Percentiles rank a stretch among this genome's conserved stretches.
phyloP scores from a whole-genome alignment of 2,797 vertebrate genomes.

The Synanceia verrucosa region DNA sequence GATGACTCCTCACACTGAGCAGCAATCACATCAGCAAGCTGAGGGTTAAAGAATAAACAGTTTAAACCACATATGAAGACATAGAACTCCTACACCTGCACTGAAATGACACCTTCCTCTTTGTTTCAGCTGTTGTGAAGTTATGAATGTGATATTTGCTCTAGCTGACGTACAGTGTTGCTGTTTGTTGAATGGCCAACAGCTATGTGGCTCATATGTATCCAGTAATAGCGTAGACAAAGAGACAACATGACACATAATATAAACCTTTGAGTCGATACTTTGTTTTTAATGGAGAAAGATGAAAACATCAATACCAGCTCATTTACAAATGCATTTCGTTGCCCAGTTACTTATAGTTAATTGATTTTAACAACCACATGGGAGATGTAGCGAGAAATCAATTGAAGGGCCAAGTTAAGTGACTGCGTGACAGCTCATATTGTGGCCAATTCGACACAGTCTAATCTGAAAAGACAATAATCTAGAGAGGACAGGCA shows the following conservation, averaged over 20 bases:
- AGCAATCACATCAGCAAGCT: conserved; percentile 8
- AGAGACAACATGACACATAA: conserved; percentile 68
- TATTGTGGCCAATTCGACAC: conserved; percentile 53
- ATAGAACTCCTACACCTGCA: background rate
- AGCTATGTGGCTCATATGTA: conserved; percentile 19
- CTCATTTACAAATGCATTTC: conserved; percentile 74
- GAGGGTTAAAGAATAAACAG: conserved; percentile 1
- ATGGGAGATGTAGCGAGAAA: conserved; percentile 68
- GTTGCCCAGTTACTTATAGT: conserved; percentile 74
- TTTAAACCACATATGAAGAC: background rate
- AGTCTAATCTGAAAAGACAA: conserved; percentile 65
- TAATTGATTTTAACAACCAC: conserved; percentile 79
- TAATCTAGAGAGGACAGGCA: conserved; percentile 56
- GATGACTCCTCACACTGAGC: background rate
- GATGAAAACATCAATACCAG: conserved; percentile 79
- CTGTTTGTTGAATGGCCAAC: conserved; percentile 26
- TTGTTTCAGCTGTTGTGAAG: background rate
- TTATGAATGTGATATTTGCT: conserved; percentile 59
- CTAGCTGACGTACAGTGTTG: conserved; percentile 15
- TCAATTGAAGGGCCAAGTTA: conserved; percentile 71
- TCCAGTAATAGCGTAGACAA: conserved; percentile 50
- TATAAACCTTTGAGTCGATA: conserved; percentile 69
- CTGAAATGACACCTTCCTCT: background rate
- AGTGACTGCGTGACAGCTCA: conserved; percentile 71
- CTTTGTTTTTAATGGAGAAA: conserved; percentile 75